phyloP scores from a whole-genome alignment of 2,797 vertebrate species.

The Alcedo atthis region DNA sequence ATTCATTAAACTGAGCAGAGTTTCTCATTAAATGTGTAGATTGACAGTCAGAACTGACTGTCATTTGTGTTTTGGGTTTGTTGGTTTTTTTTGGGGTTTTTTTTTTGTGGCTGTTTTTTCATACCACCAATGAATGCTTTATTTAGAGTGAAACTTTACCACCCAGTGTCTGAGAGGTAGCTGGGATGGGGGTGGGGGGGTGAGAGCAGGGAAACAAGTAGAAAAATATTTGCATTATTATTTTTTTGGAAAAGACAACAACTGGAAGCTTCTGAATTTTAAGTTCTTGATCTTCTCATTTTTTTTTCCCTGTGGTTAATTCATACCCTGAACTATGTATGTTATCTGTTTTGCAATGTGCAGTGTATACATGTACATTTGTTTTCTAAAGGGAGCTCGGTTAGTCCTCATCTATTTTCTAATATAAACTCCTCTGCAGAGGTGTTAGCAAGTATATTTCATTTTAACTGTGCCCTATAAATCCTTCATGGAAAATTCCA shows the following conservation, averaged over 20 bases:
- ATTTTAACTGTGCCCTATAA: constrained; percentile 65
- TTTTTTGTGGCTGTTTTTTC: constrained; percentile 39
- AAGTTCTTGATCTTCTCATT: constrained; percentile 34
- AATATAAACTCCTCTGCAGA: constrained; percentile 45
- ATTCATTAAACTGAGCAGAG: constrained; percentile 75
- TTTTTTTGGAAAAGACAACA: constrained; percentile 16
- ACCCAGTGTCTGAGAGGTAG: background rate
- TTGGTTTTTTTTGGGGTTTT: background rate
- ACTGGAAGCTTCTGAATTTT: constrained; percentile 5
- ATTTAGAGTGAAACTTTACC: constrained; percentile 59
- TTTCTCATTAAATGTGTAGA: constrained; percentile 80
- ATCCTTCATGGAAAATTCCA: constrained; percentile 70
- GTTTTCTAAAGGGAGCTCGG: constrained; percentile 28
- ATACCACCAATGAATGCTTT: constrained; percentile 35
- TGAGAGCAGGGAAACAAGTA: background rate
- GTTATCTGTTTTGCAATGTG: constrained; percentile 16
- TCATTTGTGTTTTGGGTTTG: constrained; percentile 24
- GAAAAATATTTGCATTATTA: constrained; percentile 11
- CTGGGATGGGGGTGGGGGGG: background rate
- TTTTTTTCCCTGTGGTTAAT: background rate
- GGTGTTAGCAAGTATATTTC: constrained; percentile 55
- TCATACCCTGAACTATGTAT: background rate
- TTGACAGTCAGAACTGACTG: constrained; percentile 75
- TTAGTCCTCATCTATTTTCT: constrained; percentile 35
- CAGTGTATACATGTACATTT: constrained; percentile 12